These are phyloP conservation scores for Sebastes paucispinis DNA, from an alignment of 2,797 vertebrate genomes.

Conservation along the genomic window DNA sequence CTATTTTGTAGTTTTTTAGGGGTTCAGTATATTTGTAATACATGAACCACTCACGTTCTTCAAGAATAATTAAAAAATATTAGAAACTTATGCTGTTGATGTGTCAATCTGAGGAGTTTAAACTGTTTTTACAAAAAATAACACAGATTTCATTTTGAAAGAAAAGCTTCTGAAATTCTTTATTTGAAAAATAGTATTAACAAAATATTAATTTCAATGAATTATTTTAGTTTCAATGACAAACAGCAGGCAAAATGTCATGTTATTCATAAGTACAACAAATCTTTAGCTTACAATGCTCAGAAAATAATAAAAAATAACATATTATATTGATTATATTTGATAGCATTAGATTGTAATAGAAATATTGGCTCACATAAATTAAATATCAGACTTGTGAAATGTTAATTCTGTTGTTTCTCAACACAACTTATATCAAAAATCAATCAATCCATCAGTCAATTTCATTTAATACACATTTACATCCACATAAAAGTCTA, in stretches of 20 bases:
- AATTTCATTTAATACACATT: not conserved
- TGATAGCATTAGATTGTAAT: not conserved
- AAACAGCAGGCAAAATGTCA: not conserved
- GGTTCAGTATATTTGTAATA: not conserved
- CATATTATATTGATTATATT: no score
- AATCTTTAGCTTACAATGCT: no score
- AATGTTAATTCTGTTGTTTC: no score
- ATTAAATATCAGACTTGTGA: not conserved
- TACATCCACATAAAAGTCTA: not conserved
- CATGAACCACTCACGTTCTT: not conserved
- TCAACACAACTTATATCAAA: not conserved
- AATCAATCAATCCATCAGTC: not conserved
- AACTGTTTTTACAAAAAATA: not conserved
- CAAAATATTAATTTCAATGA: not conserved
- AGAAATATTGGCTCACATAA: not conserved
- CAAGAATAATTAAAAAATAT: not conserved
- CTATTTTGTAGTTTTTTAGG: no score
- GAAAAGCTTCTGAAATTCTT: not conserved
- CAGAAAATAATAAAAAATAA: no score
- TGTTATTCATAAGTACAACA: accelerated
- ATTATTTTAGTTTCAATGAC: not conserved
- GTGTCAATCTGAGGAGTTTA: not conserved
- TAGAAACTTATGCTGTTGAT: not conserved
- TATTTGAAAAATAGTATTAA: not conserved
- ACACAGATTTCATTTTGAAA: not conserved